These are phyloP conservation scores for Tachina lurida DNA, from an alignment of 2,888 invertebrate species.

Conservation along the genomic window DNA sequence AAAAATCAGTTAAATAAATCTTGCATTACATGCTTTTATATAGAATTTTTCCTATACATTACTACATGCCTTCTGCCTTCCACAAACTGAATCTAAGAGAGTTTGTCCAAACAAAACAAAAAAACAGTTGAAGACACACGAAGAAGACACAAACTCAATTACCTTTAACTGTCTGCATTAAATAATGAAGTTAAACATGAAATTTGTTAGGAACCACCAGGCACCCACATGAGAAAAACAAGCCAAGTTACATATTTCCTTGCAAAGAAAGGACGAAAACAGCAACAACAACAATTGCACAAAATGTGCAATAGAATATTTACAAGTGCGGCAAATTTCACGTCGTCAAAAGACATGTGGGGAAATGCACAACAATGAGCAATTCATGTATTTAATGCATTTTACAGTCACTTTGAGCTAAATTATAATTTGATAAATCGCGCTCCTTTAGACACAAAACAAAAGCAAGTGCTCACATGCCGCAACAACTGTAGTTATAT, in stretches of 20 bases:
- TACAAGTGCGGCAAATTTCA: conserved; percentile 17
- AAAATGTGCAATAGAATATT: not conserved
- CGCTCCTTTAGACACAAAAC: not conserved
- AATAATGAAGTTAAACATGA: not conserved
- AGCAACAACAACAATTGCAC: not conserved
- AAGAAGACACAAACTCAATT: conserved; percentile 40
- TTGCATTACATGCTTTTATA: too few species aligned
- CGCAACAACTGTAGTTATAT: not conserved
- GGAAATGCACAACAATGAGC: conserved; percentile 35
- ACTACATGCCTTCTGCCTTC: too few species aligned
- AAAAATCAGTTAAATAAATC: too few species aligned
- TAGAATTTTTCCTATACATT: too few species aligned
- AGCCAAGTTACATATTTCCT: not conserved
- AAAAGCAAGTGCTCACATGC: not conserved
- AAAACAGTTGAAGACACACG: not conserved
- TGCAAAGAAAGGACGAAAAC: not conserved
- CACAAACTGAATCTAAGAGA: too few species aligned
- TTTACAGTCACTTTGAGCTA: conserved; percentile 30
- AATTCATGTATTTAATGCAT: conserved; percentile 41
- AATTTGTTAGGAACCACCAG: not conserved
- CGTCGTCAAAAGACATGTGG: not conserved
- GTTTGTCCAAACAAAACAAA: too few species aligned
- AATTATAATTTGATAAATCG: conserved; percentile 50
- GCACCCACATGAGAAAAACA: not conserved
- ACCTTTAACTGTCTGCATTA: not conserved